phyloP scores from a whole-genome alignment of 2,113 vertebrate genomes.

The Picathartes gymnocephalus region DNA sequence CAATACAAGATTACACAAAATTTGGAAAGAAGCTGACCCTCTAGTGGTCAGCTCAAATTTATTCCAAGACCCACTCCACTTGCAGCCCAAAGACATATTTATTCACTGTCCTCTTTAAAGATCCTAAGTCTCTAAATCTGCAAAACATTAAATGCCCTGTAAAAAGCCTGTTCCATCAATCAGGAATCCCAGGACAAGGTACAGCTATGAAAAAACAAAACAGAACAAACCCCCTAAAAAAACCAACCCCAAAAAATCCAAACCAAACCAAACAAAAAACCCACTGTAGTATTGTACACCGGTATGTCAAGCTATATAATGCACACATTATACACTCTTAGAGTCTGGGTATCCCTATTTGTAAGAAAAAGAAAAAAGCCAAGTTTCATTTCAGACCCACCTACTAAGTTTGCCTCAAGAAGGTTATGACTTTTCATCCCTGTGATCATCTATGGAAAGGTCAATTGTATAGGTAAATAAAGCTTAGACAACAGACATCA shows the following conservation, averaged over 20 bases:
- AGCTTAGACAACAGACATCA: neutral
- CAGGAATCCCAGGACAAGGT: neutral
- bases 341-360: too few relatives aligned
- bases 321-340: neutral
- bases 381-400: neutral
- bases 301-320: neutral
- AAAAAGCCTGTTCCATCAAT: neutral
- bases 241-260: neutral
- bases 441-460: neutral
- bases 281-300: neutral
- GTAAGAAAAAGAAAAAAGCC: neutral
- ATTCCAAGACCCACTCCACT: neutral
- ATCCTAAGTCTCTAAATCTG: neutral
- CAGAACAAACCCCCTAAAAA: neutral
- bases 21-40: neutral
- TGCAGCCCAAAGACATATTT: neutral
- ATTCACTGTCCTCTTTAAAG: neutral
- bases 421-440: fast-evolving
- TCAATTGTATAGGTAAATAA: neutral
- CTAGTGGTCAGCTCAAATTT: neutral
- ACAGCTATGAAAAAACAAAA: neutral
- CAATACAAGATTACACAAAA: neutral
- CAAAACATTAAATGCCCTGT: neutral
- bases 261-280: neutral
- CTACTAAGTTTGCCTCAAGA: neutral